Base-by-base conservation (phyloP, 2,888 invertebrate species). In the Cremastinae sp. region DNA sequence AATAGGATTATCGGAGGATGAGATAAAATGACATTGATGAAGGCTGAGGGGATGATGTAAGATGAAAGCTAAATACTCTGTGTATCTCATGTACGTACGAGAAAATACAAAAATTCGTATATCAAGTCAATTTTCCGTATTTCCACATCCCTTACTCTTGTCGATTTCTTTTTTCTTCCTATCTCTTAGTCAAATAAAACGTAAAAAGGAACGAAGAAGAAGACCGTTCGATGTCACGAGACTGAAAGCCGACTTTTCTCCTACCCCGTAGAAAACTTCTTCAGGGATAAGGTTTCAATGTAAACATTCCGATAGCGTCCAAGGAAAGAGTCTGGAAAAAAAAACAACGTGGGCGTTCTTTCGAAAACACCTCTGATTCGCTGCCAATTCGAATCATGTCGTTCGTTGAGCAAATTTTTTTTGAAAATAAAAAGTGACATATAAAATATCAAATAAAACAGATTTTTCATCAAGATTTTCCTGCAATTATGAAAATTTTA, bases 161-260 rank as follows among this genome's bases (percentile, higher is more conserved):
- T 12, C 20, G n/a, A 9, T 43, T 3, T 49, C 18, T 56, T 9
- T 9, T 45, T 37, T n/a, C 14, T 43, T 8, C 18, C 10, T 55
- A 14, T 55, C 35, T 37, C 41, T 55, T 45, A 14, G 53, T 56
- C 55, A 41, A 71, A 64, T 64, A 71, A 64, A 39, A 56, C 18
- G 45, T 37, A 14, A 56, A 47, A 49, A 39, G 16, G 47, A 71
- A 55, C 39, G 12, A 37, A 37, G 53, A 62, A 64, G 16, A 56
- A 45, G 37, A 5, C 20, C 61, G 55, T 55, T 64, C 64, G 14
- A 22, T 64, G 47, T 16, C 37, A 39, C 18, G 47, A 14, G 28
- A 28, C 43, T 45, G 55, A 20, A 55, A 49, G 39, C 7, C 8
- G 35, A 5, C 35, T 14, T 45, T 53, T 16, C 12, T 3, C 12